Evolutionary conservation across 2,797 vertebrate species (phyloP), one percentile per base, ranked within the genome.

Genomic region (Falco berigora): DNA sequence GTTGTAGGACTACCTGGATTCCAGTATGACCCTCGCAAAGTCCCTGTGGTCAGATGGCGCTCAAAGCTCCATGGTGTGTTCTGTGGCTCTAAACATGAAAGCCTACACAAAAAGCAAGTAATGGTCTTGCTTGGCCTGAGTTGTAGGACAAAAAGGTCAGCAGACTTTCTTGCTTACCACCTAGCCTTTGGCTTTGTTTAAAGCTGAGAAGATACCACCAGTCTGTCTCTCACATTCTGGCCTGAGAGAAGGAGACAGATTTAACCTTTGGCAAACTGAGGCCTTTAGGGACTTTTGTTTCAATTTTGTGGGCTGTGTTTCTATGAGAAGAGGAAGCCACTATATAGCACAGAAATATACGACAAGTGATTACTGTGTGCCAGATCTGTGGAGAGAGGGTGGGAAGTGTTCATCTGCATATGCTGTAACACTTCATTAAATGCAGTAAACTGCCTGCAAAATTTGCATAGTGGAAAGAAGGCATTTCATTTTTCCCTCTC

Each of bases 351-450:
- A 81, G 76, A 96, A 97, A 90, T 88, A 86, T 10, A 82, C 88
- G 91, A 92, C 89, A 77, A 92, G 50, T 38, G 74, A 95, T 94
- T 66, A 79, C n/a, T 40, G n/a, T 95, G 79, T 92, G 93, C 59
- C 90, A 90, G 78, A 94, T 96, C 78, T 83, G 42, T 80, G 93
- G 44, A 86, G 50, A 88, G 92, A 5, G n/a, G 68, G 92, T 96
- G 87, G 90, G 72, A 96, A 96, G 83, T 56, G 62, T 69, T 97
- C 88, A 97, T 91, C 86, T 95, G 86, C 96, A 92, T 90, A 88
- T 94, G 93, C 68, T 80, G 2, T 67, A 96, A 68, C 47, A 92
- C 58, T 62, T 96, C 88, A 97, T 92, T 75, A 94, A 96, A 92
- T 18, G 14, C 74, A 90, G 53, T 89, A 93, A 97, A 96, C 52